phyloP scores from a whole-genome alignment of 2,797 vertebrate species.

The Threskiornis aethiopicus region DNA sequence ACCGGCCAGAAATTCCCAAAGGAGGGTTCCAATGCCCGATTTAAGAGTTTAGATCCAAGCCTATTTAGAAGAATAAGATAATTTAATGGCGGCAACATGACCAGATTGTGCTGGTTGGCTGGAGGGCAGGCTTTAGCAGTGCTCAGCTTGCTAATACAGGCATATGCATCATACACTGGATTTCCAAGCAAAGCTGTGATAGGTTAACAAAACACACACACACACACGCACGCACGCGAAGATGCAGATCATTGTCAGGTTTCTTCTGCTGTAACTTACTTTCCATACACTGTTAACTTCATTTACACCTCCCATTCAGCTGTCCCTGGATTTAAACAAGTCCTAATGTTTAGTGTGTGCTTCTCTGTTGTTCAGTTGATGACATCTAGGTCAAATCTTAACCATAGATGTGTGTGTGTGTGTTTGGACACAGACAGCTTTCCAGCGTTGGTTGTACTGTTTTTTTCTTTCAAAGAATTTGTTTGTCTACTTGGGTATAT shows the following conservation, averaged over 20 bases:
- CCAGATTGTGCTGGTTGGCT: background rate
- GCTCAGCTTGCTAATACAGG: background rate
- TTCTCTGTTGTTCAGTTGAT: background rate
- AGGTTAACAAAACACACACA: fast-evolving
- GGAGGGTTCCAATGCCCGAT: fast-evolving
- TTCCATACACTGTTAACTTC: background rate
- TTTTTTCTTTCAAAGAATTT: background rate
- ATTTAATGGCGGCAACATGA: background rate
- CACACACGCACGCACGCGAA: background rate
- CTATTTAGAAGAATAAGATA: background rate
- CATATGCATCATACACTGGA: fast-evolving
- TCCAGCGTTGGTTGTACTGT: background rate
- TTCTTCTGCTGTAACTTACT: background rate
- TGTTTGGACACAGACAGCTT: background rate
- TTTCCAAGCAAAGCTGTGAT: fast-evolving
- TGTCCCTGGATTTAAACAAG: background rate
- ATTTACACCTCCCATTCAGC: background rate
- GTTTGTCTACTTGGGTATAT: background rate
- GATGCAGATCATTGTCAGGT: background rate
- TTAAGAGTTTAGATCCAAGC: background rate
- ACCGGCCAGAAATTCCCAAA: background rate
- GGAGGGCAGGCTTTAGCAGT: background rate
- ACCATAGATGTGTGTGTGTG: background rate
- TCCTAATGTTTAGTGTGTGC: background rate
- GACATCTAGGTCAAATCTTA: background rate